Percentiles rank a stretch among this genome's conserved stretches.
Conservation (phyloP, 2,113 vertebrate species). For the Hiodon tergisus region DNA sequence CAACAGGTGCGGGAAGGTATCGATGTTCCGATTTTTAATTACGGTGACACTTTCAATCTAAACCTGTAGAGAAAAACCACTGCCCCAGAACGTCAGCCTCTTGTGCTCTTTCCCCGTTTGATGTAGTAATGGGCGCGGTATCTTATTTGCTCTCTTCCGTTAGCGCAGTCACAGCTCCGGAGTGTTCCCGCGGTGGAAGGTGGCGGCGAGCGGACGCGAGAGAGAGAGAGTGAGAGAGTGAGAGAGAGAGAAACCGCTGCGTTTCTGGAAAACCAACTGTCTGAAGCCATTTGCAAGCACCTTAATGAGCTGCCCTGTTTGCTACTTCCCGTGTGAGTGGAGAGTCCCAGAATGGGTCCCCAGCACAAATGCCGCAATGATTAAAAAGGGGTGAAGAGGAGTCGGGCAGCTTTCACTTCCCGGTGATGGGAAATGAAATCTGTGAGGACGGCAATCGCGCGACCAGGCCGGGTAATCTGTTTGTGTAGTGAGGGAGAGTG, state of each 20-base stretch:
- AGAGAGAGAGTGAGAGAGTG: neutral
- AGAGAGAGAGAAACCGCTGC: neutral
- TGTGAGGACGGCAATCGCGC: neutral
- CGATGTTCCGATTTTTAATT: constrained; percentile 9
- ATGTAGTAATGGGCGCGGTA: neutral
- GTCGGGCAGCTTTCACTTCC: neutral
- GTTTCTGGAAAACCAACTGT: constrained; percentile 8
- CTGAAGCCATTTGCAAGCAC: constrained; percentile 34
- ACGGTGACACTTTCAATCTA: constrained; percentile 3
- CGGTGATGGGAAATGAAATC: constrained; percentile 7
- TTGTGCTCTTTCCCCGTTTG: neutral
- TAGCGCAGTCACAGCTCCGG: constrained; percentile 25
- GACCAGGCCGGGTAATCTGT: neutral
- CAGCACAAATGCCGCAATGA: neutral
- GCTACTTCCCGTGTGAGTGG: constrained; percentile 5
- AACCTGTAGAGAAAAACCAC: neutral
- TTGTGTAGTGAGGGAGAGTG: neutral
- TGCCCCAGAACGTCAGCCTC: neutral
- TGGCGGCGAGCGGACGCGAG: constrained; percentile 13
- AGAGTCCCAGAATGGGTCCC: constrained; percentile 4
- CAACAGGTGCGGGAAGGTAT: constrained; percentile 8
- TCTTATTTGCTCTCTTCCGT: constrained; percentile 37
- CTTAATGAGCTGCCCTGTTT: constrained; percentile 38
- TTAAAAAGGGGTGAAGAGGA: constrained; percentile 14
- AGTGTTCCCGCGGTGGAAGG: neutral